phyloP scores from a whole-genome alignment of 1,140 invertebrate genomes.

The Asobara japonica region DNA sequence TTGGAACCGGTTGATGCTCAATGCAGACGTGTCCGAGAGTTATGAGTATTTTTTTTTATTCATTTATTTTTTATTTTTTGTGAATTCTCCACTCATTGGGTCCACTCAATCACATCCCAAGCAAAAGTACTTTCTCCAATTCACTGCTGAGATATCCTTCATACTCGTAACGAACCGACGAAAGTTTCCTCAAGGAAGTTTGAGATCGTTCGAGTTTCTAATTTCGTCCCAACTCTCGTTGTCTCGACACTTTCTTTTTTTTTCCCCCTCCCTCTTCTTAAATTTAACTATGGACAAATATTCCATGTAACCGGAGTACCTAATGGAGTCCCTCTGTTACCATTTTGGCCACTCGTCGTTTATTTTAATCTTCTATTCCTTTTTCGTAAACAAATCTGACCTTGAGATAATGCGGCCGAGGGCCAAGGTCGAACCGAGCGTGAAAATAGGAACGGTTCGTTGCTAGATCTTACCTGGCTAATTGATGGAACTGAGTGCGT shows the following conservation, averaged over 20 bases:
- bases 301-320: not conserved
- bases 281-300: not conserved
- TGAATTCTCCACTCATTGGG: not conserved
- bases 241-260: slow-evolving; percentile 2
- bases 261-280: not conserved
- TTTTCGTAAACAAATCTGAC: slow-evolving; percentile 15
- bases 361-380: not conserved
- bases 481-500: too few species aligned
- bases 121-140: slow-evolving; percentile 9
- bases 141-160: not conserved
- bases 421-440: not conserved
- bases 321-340: not conserved
- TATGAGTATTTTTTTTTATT: not conserved
- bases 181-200: slow-evolving; percentile 4
- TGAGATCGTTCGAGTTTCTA: slow-evolving; percentile 11
- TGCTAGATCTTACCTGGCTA: not conserved
- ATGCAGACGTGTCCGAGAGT: not conserved
- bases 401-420: not conserved
- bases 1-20: not conserved
- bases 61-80: not conserved
- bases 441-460: not conserved
- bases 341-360: not conserved
- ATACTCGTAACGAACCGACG: not conserved
- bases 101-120: not conserved
- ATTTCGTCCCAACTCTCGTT: not conserved